Conservation (phyloP, 2,888 invertebrate species). For the Hylaea fasciaria region DNA sequence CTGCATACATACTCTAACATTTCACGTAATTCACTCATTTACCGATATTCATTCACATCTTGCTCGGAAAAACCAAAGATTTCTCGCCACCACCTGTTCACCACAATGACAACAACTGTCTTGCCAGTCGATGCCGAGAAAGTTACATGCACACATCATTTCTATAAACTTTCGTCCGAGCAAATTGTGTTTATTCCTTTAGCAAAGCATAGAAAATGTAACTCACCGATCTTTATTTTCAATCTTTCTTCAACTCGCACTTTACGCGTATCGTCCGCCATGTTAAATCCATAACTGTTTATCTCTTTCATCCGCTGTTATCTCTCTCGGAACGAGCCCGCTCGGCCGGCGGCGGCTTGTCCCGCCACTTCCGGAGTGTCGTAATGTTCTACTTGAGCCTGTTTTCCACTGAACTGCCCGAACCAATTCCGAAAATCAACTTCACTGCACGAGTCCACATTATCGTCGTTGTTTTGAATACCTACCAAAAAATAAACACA, state of each 20-base stretch:
- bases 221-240: conserved; percentile 97
- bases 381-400: conserved; percentile 82
- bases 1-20: conserved; percentile 39
- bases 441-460: conserved; percentile 58
- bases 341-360: conserved; percentile 81
- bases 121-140: conserved; percentile 27
- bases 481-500: conserved; percentile 51
- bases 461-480: conserved; percentile 53
- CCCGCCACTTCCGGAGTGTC: conserved; percentile 85
- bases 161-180: conserved; percentile 30
- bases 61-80: conserved; percentile 56
- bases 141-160: conserved; percentile 19
- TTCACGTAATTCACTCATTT: conserved; percentile 42
- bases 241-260: conserved; percentile 96
- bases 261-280: conserved; percentile 95
- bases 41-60: conserved; percentile 62
- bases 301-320: conserved; percentile 85
- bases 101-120: conserved; percentile 72
- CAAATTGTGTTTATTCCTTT: conserved; percentile 31
- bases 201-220: conserved; percentile 54
- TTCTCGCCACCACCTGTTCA: conserved; percentile 79
- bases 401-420: conserved; percentile 62
- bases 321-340: conserved; percentile 84
- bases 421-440: conserved; percentile 59
- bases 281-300: conserved; percentile 93